phyloP scores from a whole-genome alignment of 2,113 vertebrate species.

The Heterocephalus glaber region DNA sequence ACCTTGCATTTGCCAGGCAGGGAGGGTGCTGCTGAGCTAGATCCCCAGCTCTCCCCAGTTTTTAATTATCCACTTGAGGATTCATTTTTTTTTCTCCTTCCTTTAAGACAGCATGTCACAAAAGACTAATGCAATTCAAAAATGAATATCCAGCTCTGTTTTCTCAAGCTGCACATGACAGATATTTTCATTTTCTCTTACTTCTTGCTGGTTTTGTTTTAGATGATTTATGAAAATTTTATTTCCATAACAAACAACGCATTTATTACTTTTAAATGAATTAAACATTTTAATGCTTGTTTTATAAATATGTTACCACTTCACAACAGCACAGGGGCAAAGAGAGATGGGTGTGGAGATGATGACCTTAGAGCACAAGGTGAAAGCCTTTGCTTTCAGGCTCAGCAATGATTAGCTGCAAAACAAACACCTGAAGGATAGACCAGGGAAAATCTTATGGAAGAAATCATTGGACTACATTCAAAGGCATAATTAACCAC shows the following conservation, averaged over 20 bases:
- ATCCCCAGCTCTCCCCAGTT: background rate
- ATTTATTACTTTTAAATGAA: background rate
- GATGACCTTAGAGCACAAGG: background rate
- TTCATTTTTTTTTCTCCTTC: background rate
- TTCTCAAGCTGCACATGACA: background rate
- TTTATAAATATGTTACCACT: too few species aligned
- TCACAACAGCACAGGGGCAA: background rate
- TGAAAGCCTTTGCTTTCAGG: background rate
- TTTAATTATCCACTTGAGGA: background rate
- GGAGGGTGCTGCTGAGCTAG: too few species aligned
- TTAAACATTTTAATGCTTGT: background rate
- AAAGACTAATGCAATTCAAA: background rate
- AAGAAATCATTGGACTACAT: background rate
- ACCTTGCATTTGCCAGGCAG: too few species aligned
- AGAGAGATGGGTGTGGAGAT: background rate
- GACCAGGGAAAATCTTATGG: background rate
- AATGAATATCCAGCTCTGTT: background rate
- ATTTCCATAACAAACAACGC: background rate
- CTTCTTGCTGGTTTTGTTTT: background rate
- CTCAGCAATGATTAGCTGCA: background rate
- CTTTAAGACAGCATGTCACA: background rate
- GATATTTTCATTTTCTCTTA: background rate
- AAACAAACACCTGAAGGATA: background rate
- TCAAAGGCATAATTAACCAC: background rate
- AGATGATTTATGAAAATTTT: background rate